phyloP scores from a whole-genome alignment of 2,113 vertebrate genomes.

The Microtus pennsylvanicus region DNA sequence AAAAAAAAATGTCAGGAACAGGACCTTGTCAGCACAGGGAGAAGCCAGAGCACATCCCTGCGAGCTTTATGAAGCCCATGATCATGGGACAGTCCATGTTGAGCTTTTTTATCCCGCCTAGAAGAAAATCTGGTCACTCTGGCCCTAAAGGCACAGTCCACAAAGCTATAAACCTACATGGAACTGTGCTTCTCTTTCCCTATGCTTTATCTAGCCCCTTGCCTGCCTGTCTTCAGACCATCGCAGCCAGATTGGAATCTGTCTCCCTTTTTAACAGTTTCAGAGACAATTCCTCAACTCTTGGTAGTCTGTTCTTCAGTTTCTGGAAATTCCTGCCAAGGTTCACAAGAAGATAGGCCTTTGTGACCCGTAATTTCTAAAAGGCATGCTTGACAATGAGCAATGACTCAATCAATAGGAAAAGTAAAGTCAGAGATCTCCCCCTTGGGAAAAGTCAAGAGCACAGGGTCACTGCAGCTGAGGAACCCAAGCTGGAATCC shows the following conservation, averaged over 20 bases:
- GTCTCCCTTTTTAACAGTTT: background rate
- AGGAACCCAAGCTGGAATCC: background rate
- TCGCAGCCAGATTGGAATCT: background rate
- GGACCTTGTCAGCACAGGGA: background rate
- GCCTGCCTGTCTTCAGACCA: background rate
- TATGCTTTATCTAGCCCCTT: background rate
- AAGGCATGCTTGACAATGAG: conserved; percentile 54
- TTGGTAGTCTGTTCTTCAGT: background rate
- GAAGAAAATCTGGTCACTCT: background rate
- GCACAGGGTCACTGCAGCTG: background rate
- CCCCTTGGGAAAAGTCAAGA: background rate
- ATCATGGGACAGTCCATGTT: background rate
- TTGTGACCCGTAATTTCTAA: conserved; percentile 55
- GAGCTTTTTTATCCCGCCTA: background rate
- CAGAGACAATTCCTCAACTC: background rate
- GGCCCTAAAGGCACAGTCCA: background rate
- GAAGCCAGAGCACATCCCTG: too few species aligned
- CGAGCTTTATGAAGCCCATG: background rate
- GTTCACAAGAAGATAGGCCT: conserved; percentile 49
- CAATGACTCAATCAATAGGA: conserved; percentile 55
- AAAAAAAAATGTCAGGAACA: background rate
- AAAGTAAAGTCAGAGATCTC: conserved; percentile 50
- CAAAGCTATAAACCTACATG: background rate
- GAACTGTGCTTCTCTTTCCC: background rate
- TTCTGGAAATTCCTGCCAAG: conserved; percentile 31